Evolutionary conservation across 2,797 vertebrate genomes (phyloP), one percentile per base, ranked within the genome.

Genomic region (Tangara arthus): DNA sequence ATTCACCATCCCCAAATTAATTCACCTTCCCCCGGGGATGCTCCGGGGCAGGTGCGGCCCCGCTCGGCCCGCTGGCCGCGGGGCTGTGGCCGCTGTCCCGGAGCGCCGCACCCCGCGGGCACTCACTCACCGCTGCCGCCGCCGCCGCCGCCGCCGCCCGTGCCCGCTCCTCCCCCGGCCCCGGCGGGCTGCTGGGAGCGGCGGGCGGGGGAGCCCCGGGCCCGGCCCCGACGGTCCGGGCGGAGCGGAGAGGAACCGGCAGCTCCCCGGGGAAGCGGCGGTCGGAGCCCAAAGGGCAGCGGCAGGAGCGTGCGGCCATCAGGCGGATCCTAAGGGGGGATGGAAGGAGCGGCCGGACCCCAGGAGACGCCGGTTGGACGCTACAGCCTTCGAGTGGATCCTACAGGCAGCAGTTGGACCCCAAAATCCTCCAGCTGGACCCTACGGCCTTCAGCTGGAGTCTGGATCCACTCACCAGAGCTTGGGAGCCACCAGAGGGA

Each of bases 181-280:
- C 88, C 92, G 88, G 84, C 89, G 85, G 93, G 93, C 83, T 88
- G 84, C 93, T 89, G 93, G 93, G 93, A 88, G 89, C 70, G 75
- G 80, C 84, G 93, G 92, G 89, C 26, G 93, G 93, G 93, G 89
- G 70, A 82, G 87, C 78, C 81, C 81, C 76, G 70, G 46, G 39
- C 53, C 53, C 87, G 76, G 88, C 79, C 49, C 52, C 70, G 41
- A 57, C 41, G n/a, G 70, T 15, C 41, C 70, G 55, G 11, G 81
- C 16, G 24, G 66, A 69, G 77, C 80, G 49, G 41, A 15, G 61
- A 49, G 19, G 15, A 8, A 69, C 3, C 35, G 20, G 47, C 27
- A 30, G 2, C 65, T 28, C 28, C 39, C 46, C 23, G 20, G 60
- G 41, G 52, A n/a, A 59, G 12, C 47, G 5, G 44, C 32, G n/a